Percentiles rank a stretch among this genome's conserved stretches.
Conservation (phyloP, 2,797 vertebrate genomes). For the Chaetodon trifasciatus region DNA sequence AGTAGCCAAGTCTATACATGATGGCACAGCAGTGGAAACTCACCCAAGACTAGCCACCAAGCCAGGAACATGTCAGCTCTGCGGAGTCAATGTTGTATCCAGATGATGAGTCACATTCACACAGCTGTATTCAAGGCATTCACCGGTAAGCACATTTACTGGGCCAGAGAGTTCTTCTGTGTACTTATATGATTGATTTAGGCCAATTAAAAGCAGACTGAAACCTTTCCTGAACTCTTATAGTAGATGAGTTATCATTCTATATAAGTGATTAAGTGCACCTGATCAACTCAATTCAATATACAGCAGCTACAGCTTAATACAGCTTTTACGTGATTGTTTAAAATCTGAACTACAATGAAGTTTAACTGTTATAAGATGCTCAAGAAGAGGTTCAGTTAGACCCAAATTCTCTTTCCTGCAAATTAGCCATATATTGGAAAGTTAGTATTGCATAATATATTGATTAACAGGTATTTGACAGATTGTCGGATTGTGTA, state of each 20-base stretch:
- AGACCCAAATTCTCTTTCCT: no score
- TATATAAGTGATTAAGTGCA: not conserved
- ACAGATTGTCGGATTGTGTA: no score
- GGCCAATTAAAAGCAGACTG: slow-evolving; percentile 44
- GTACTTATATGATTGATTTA: slow-evolving; percentile 29
- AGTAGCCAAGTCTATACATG: slow-evolving; percentile 22
- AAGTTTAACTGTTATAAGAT: no score
- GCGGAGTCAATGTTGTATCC: slow-evolving; percentile 34
- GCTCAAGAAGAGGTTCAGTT: no score
- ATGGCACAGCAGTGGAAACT: slow-evolving; percentile 24
- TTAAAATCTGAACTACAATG: no score
- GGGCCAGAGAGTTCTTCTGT: slow-evolving; percentile 22
- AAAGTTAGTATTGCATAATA: no score
- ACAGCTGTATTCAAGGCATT: slow-evolving; percentile 53
- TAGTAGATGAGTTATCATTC: slow-evolving; percentile 12
- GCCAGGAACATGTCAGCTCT: slow-evolving; percentile 58
- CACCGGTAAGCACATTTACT: not conserved
- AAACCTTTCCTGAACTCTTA: slow-evolving; percentile 19
- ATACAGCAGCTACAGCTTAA: not conserved
- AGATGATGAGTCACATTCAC: slow-evolving; percentile 47
- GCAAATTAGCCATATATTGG: no score
- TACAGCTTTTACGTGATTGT: not conserved
- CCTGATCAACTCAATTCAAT: not conserved
- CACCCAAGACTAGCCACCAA: not conserved
- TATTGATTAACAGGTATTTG: no score